Conservation (phyloP, 2,113 vertebrate species). For the Tichodroma muraria region DNA sequence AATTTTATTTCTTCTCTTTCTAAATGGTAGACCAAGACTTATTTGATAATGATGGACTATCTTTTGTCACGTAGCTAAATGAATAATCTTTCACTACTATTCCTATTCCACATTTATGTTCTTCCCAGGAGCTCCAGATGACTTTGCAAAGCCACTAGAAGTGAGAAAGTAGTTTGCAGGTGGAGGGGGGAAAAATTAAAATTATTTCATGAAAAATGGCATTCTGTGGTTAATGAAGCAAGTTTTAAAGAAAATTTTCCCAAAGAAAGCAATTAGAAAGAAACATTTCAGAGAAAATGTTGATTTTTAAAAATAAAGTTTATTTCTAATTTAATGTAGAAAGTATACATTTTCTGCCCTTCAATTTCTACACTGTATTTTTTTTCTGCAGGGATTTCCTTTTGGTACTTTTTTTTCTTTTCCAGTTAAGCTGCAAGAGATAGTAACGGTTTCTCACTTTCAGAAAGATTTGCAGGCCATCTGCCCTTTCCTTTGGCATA, state of each 20-base stretch:
- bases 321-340: neutral
- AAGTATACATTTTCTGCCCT: neutral
- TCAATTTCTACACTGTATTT: neutral
- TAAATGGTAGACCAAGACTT: neutral
- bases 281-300: neutral
- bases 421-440: neutral
- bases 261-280: neutral
- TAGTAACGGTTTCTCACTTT: neutral
- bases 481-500: neutral
- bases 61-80: neutral
- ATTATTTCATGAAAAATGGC: neutral
- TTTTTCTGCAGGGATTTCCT: neutral
- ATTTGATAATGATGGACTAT: neutral
- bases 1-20: neutral
- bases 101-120: neutral
- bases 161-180: neutral
- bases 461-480: neutral
- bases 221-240: constrained; percentile 5
- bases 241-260: neutral
- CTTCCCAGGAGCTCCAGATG: neutral
- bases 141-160: neutral
- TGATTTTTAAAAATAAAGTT: neutral
- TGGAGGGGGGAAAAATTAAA: neutral
- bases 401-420: neutral
- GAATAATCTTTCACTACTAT: neutral